Evolutionary conservation across 2,888 invertebrate genomes (phyloP).

Genomic region (Drosophila sordidula): DNA sequence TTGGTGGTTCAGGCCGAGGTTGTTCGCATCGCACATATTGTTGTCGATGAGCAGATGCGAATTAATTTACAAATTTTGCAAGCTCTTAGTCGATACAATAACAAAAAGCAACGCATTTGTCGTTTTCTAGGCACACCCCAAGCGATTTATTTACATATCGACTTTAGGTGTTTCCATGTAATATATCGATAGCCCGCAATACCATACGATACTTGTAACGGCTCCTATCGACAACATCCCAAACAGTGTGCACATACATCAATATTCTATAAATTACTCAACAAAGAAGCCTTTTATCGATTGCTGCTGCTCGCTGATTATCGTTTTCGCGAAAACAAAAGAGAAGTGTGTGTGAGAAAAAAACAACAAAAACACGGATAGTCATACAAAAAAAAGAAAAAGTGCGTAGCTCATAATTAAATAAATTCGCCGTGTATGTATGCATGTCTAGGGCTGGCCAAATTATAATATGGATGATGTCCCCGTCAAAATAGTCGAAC

Average conservation of each 20-base stretch:
- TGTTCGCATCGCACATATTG: constrained; percentile 36
- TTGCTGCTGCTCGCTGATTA: constrained; percentile 24
- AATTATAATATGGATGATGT: constrained; percentile 90
- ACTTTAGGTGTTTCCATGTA: not conserved
- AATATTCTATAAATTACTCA: constrained; percentile 2
- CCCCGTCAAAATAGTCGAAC: constrained; percentile 94
- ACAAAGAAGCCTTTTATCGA: constrained; percentile 37
- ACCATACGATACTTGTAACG: constrained; percentile 2
- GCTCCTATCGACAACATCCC: not conserved
- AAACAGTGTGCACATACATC: constrained; percentile 37
- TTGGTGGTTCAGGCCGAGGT: constrained; percentile 25
- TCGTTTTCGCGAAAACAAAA: constrained; percentile 69
- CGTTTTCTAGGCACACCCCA: constrained; percentile 10
- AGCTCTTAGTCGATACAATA: not conserved
- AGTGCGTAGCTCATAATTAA: constrained; percentile 53
- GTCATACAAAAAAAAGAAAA: constrained; percentile 14
- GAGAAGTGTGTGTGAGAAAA: constrained; percentile 47
- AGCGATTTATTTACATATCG: constrained; percentile 20
- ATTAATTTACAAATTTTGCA: not conserved
- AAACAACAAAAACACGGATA: constrained; percentile 42
- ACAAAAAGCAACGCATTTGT: constrained; percentile 6
- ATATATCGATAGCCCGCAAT: not conserved
- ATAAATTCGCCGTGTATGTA: constrained; percentile 65
- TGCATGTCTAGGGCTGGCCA: constrained; percentile 37
- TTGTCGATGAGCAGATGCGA: not conserved